Base-by-base conservation (phyloP, 2,113 vertebrate genomes). In the Entelurus aequoreus region DNA sequence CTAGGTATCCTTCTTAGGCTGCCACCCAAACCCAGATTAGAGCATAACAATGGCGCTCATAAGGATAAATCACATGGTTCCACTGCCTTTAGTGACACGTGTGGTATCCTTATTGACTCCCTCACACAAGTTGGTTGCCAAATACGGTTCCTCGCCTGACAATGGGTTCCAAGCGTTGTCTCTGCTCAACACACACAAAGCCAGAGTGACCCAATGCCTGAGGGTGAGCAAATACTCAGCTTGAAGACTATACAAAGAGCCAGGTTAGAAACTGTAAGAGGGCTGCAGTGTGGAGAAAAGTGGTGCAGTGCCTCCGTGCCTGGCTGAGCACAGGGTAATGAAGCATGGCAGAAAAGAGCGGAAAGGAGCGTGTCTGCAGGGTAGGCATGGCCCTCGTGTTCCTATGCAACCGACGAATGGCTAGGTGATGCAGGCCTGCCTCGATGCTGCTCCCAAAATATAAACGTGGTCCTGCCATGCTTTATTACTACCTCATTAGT, bases 301-400 rank as follows among this genome's bases (percentile, higher is more conserved):
- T 81, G 81, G 83, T 80, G 82, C 82, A 84, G 86, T 83, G 82
- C 75, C 76, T 84, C 70, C 79, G 81, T 88, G 87, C 87, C 88
- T 89, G 84, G 82, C 72, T 90, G 86, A 86, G 76, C 86, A 83
- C 75, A 72, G 85, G 68, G 77, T 88, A 91, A 89, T 89, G 88
- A 88, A 91, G 88, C 85, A 61, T 87, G 85, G 78, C 80, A 76
- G 77, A 84, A 72, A 75, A 87, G 76, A 82, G 85, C 84, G 84
- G 79, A 86, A 74, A 82, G 82, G 76, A 87, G 83, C 74, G 80
- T 86, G 88, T 87, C 87, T 84, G 84, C 74, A 77, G 87, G 85
- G 85, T 84, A 85, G 79, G 77, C 83, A 78, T 82, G 78, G 84
- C 83, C 83, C 80, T 77, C 79, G 79, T 89, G 88, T 85, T 83